These are phyloP conservation scores for Cossypha caffra DNA, from an alignment of 2,797 vertebrate species.

Conservation along the genomic window DNA sequence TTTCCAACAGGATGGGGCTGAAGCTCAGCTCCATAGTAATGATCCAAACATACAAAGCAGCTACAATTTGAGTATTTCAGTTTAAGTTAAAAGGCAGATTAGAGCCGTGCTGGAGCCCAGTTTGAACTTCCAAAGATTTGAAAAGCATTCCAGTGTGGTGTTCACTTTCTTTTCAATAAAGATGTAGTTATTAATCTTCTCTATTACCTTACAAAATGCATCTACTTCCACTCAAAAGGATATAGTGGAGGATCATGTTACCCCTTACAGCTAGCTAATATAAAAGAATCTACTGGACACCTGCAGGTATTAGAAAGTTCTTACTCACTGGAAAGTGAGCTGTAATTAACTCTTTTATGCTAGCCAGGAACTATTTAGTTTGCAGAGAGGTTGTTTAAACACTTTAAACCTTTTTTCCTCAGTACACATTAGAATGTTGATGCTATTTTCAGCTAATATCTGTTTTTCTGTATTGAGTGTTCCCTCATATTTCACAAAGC, in stretches of 20 bases:
- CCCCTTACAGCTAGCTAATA: not conserved
- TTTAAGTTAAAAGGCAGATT: slow-evolving; percentile 14
- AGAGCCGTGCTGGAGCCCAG: not conserved
- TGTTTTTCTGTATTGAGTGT: not conserved
- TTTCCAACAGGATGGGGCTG: not conserved
- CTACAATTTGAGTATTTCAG: not conserved
- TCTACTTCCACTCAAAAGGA: not conserved
- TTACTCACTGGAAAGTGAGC: not conserved
- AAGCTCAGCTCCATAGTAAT: not conserved
- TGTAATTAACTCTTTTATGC: not conserved
- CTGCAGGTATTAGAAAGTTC: not conserved
- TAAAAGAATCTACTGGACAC: not conserved
- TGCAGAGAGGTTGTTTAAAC: not conserved
- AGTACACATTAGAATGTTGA: not conserved
- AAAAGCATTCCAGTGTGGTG: not conserved
- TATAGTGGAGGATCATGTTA: not conserved
- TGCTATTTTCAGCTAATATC: not conserved
- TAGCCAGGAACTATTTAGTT: not conserved
- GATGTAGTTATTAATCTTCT: not conserved
- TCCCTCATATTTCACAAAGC: not conserved
- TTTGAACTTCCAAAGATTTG: not conserved
- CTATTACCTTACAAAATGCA: not conserved
- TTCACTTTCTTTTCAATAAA: not conserved
- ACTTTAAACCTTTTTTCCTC: not conserved
- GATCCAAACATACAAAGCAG: not conserved